A percentile compares a stretch with the other conserved stretches of the same genome.
Conservation (phyloP, 2,888 invertebrate species). For the Dasypogon diadema region DNA sequence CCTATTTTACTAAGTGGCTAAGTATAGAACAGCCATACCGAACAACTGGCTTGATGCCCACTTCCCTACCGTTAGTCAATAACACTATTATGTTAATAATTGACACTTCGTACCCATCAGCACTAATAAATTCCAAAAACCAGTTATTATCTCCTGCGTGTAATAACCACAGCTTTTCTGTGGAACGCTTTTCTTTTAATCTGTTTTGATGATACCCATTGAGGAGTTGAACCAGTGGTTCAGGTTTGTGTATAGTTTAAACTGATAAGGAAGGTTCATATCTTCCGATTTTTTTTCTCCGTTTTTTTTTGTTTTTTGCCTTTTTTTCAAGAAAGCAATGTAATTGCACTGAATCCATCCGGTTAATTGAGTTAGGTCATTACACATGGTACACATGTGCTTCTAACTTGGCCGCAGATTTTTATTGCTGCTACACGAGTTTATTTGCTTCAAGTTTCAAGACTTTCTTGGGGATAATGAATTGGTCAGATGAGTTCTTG, state of each 20-base stretch:
- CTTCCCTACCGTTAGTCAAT: conserved; percentile 29
- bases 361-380: background rate
- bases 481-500: too few species aligned
- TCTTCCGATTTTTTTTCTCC: background rate
- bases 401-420: too few species aligned
- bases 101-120: conserved; percentile 34
- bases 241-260: background rate
- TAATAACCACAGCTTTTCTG: background rate
- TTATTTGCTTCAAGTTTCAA: background rate
- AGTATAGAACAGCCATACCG: background rate
- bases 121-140: conserved; percentile 21
- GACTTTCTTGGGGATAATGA: too few species aligned
- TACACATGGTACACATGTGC: too few species aligned
- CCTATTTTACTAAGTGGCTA: background rate
- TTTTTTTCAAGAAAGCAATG: background rate
- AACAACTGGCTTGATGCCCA: background rate
- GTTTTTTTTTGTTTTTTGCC: too few species aligned
- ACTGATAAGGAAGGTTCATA: background rate
- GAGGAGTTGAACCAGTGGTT: too few species aligned
- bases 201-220: too few species aligned
- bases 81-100: conserved; percentile 33
- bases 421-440: too few species aligned
- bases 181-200: background rate
- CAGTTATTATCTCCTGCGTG: conserved; percentile 8
- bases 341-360: background rate